Evolutionary conservation across 92 coral and sea anemone species (phyloP).

Genomic region (Desmophyllum pertusum): DNA sequence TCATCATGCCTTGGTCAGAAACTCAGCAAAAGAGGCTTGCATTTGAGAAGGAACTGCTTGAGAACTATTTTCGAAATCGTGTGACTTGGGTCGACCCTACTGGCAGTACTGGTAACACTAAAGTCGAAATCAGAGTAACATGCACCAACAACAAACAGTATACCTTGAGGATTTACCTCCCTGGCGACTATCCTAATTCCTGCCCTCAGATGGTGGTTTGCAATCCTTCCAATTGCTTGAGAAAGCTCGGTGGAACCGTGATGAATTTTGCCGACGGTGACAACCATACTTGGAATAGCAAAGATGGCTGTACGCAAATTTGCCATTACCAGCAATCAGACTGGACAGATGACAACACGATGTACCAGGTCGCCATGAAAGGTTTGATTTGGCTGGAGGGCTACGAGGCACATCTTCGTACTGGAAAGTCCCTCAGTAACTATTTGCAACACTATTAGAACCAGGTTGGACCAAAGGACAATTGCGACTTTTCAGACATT

Average conservation of each 20-base stretch:
- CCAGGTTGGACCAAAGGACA: constrained; percentile 49
- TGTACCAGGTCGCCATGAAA: constrained; percentile 85
- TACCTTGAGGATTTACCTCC: constrained; percentile 65
- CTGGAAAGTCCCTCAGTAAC: constrained; percentile 63
- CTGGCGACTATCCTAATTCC: constrained; percentile 73
- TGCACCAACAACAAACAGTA: constrained; percentile 59
- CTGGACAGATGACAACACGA: constrained; percentile 71
- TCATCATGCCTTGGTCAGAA: too few species aligned
- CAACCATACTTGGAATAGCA: constrained; percentile 26
- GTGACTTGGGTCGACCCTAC: constrained; percentile 68
- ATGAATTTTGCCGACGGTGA: not conserved
- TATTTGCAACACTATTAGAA: constrained; percentile 36
- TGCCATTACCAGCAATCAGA: constrained; percentile 30
- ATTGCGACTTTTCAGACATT: too few species aligned
- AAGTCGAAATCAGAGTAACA: constrained; percentile 51
- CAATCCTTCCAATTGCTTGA: constrained; percentile 47
- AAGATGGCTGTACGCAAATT: constrained; percentile 31
- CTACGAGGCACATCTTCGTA: constrained; percentile 71
- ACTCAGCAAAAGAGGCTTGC: too few species aligned
- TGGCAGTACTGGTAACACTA: constrained; percentile 46
- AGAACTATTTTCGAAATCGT: too few species aligned
- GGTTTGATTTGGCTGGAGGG: constrained; percentile 86
- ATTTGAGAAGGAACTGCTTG: too few species aligned
- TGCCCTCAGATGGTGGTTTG: constrained; percentile 74
- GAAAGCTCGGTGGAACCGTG: not conserved